A percentile compares a stretch with the other conserved stretches of the same genome.
phyloP scores from a whole-genome alignment of 1,140 invertebrate species.

The Diorhabda elongata region DNA sequence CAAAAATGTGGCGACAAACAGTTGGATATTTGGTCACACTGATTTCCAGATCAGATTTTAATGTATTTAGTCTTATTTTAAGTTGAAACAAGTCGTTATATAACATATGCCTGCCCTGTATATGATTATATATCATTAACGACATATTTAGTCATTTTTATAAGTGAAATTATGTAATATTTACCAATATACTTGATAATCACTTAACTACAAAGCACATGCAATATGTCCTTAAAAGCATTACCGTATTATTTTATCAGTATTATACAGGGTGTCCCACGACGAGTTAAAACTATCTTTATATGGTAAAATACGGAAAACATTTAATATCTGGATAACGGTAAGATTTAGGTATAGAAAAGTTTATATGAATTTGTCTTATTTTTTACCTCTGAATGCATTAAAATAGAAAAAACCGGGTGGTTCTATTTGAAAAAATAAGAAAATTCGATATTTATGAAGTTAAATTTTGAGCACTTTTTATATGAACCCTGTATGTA shows the following conservation, averaged over 20 bases:
- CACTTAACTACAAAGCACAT: neutral
- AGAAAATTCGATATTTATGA: no score
- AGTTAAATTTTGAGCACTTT: no score
- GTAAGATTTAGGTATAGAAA: no score
- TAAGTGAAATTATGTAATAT: neutral
- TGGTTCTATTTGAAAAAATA: no score
- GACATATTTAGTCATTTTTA: neutral
- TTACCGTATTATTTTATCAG: neutral
- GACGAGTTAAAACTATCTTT: no score
- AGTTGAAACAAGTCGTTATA: neutral
- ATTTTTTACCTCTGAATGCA: no score
- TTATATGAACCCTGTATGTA: no score
- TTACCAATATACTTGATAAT: neutral
- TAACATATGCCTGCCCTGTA: neutral
- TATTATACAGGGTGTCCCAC: neutral
- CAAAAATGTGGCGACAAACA: neutral
- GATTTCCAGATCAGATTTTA: neutral
- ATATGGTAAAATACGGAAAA: no score
- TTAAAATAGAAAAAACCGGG: no score
- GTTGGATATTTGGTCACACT: neutral
- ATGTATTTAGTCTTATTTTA: neutral
- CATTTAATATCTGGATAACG: no score
- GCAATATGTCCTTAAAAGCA: conserved; percentile 2
- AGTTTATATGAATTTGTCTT: no score
- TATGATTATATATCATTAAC: neutral